phyloP scores from a whole-genome alignment of 2,888 invertebrate genomes.

The Perithous albicinctus region DNA sequence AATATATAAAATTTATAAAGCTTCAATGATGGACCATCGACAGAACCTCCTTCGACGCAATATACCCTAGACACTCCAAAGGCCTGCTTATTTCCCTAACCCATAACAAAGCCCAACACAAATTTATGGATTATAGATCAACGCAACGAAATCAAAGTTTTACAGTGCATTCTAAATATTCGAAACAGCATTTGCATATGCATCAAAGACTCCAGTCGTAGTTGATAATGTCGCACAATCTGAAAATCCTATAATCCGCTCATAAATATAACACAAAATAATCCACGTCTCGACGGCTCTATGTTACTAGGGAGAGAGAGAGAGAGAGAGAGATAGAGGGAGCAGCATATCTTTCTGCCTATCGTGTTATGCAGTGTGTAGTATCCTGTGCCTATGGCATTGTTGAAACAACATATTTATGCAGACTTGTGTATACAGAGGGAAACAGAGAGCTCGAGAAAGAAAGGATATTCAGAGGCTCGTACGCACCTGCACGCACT shows the following conservation, averaged over 20 bases:
- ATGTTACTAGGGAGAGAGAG: no score
- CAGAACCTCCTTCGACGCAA: no score
- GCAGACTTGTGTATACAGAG: constrained; percentile 35
- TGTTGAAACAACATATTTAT: constrained; percentile 44
- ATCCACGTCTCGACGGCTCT: not conserved
- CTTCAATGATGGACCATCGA: no score
- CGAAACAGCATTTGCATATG: no score
- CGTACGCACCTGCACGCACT: constrained; percentile 54
- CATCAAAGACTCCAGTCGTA: not conserved
- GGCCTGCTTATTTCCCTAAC: no score
- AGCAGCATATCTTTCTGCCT: not conserved
- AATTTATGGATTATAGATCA: not conserved
- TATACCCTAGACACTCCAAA: no score
- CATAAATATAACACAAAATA: constrained; percentile 2
- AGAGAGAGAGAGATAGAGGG: no score
- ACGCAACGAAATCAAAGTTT: not conserved
- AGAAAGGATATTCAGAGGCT: constrained; percentile 20
- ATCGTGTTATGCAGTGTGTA: not conserved
- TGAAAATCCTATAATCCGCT: not conserved
- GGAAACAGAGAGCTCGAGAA: not conserved
- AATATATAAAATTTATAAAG: no score
- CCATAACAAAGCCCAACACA: no score
- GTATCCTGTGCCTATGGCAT: not conserved
- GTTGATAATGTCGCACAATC: not conserved
- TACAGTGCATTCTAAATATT: not conserved